Base-by-base conservation (phyloP, 2,888 invertebrate genomes). In the Synanthedon formicaeformis region DNA sequence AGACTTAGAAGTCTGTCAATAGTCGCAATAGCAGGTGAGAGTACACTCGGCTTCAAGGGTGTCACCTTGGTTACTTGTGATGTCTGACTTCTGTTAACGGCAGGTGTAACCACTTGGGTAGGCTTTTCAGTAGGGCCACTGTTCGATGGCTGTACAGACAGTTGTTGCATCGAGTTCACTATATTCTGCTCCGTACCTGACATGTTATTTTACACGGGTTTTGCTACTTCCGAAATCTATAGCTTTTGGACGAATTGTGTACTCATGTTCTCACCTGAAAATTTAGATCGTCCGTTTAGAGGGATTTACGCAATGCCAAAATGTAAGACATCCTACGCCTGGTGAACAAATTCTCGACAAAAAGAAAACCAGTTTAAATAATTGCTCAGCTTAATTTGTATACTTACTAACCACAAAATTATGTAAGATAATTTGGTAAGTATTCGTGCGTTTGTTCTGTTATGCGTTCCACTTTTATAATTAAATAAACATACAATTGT, bases 131-230 rank as follows among this genome's bases (percentile, higher is more conserved):
- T 81, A 60, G 66, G 76, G 61, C 78, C 82, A 78, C 85, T 84
- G 65, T 74, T 77, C 60, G 75, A 76, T 62, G 85, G 77, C 73
- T 87, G 87, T 68, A 87, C 73, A 59, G 86, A 86, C 73, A 87
- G 77, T 76, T 87, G 87, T 77, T 86, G 87, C 81, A 87, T 74
- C 64, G 86, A 85, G 78, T 85, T 86, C 69, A 83, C 77, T 73
- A 87, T 75, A 75, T 81, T 84, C 64, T 83, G 86, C 84, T 87
- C 87, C 63, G 84, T 81, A 84, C 85, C 83, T 75, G 87, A 87
- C 87, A 87, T 87, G 83, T 78, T 87, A 86, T 83, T 77, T 73
- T 71, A 66, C 67, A 72, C 70, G 62, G 60, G 62, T 62, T 55
- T 58, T 64, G 69, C 70, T 69, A 57, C 66, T 64, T 60, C 57